Evolutionary conservation across 2,113 vertebrate genomes (phyloP), one percentile per base, ranked within the genome.

Genomic region (Tachysurus fulvidraco): DNA sequence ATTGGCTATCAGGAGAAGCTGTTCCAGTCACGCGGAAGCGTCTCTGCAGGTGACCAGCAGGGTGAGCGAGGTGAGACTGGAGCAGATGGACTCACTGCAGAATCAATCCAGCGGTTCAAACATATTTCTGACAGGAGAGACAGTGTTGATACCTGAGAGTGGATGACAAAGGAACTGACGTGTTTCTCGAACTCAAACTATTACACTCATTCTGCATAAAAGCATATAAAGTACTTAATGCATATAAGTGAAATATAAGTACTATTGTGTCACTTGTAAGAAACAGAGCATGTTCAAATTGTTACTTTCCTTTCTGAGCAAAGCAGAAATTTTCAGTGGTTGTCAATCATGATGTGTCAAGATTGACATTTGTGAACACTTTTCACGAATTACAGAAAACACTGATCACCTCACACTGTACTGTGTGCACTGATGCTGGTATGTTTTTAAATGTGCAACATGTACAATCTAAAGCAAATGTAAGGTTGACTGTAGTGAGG

Each of bases 1-100:
- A 94, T 95, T 93, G 91, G 91, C 92, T 94, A 93, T 93, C 94
- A 93, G 88, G 90, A 91, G 91, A 94, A 95, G 94, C 94, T 95
- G 94, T 93, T 91, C 85, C 46, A 83, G 85, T 92, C 91, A 55
- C 36, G 44, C 44, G 81, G 78, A 82, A 77, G 83, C 79, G 69
- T 90, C 91, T 84, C 92, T 85, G 46, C 28, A 1, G 83, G 87
- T 71, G 80, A 52, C 73, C 28, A 16, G 79, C 2, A 46, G 44
- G 67, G 82, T 57, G 83, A 86, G 88, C 89, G 91, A 89, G 91
- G 91, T 91, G 90, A 89, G 87, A 91, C 84, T 83, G 82, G 90
- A 90, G 91, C 94, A 95, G 93, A 94, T 94, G 94, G 94, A 94
- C 90, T 62, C 88, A 88, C 90, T 87, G 89, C 62, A 83, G 76